Conservation (phyloP, 2,797 vertebrate species). For the Arnoldichthys spilopterus region DNA sequence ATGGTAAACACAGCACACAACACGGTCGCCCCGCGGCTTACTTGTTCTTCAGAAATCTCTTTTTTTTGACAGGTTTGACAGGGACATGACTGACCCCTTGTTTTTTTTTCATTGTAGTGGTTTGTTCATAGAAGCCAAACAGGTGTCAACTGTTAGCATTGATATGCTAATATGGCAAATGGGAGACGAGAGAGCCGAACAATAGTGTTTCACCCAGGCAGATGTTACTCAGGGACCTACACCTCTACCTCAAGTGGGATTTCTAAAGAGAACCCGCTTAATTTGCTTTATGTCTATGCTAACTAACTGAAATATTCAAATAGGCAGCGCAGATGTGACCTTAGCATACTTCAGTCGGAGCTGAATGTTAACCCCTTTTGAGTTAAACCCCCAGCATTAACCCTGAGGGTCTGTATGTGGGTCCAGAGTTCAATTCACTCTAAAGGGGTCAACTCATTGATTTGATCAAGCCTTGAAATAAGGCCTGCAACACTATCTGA, state of each 20-base stretch:
- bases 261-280: conserved; percentile 3
- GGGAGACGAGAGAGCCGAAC: conserved; percentile 39
- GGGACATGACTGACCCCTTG: conserved; percentile 43
- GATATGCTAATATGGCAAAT: conserved; percentile 49
- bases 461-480: too few relatives aligned
- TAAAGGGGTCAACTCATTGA: too few relatives aligned
- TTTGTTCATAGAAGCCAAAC: conserved; percentile 35
- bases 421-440: too few relatives aligned
- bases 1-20: not conserved
- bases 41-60: conserved; percentile 12
- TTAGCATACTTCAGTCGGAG: not conserved
- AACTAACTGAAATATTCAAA: not conserved
- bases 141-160: conserved; percentile 53
- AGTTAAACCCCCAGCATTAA: too few relatives aligned
- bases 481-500: too few relatives aligned
- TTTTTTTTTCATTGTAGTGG: conserved; percentile 10
- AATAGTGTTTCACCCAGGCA: conserved; percentile 40
- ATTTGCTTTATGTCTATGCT: not conserved
- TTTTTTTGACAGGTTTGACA: conserved; percentile 20
- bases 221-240: conserved; percentile 43
- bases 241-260: conserved; percentile 3
- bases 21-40: not conserved
- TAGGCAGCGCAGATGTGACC: not conserved
- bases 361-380: not conserved
- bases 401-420: not conserved